Evolutionary conservation across 1,140 invertebrate species (phyloP), one percentile per base, ranked within the genome.

Genomic region (Drosophila repleta): DNA sequence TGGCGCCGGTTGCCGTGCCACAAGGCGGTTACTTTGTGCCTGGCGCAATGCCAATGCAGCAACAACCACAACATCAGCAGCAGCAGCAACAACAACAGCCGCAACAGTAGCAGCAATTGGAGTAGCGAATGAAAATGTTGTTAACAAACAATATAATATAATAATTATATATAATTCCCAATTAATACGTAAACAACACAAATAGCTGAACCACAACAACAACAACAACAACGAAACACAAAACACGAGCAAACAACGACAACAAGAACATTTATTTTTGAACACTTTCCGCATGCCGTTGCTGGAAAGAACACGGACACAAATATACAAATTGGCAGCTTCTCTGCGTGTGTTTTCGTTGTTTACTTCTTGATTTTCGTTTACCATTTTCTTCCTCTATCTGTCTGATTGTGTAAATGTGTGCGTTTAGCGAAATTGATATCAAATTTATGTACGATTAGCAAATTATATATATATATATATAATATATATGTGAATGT

Each of bases 21-120:
- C 87, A 90, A 24, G 79, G 90, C 60, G 90, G 82, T 8, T 92
- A 89, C 81, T 92, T 93, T 77, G 91, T 93, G 65, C 92, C 92
- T 1, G 90, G 76, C 35, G 76, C 73, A 13, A 45, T 62, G 51
- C 65, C 76, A 41, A 56, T 61, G 4, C 78, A 79, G n/a, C 71
- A 80, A 21, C 66, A 84, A 4, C 78, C 76, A n/a, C 71, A 80
- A 21, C 66, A 84, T 4, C 53, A 67, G n/a, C 32, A 63, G 20
- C 62, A 72, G 43, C 20, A 63, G 24, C 63, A 48, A 41, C 60
- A 67, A n/a, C 13, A 26, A 29, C 11, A 39, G 43, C 15, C 21
- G 17, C 71, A 80, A 20, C 66, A 84, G 6, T 29, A 29, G 29
- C 29, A 29, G 29, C 29, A 43, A 43, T 43, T 35, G 24, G 11